These are phyloP conservation scores for Ashinkailepas kermadecensis DNA, from an alignment of 2,888 invertebrate genomes.

Conservation along the genomic window DNA sequence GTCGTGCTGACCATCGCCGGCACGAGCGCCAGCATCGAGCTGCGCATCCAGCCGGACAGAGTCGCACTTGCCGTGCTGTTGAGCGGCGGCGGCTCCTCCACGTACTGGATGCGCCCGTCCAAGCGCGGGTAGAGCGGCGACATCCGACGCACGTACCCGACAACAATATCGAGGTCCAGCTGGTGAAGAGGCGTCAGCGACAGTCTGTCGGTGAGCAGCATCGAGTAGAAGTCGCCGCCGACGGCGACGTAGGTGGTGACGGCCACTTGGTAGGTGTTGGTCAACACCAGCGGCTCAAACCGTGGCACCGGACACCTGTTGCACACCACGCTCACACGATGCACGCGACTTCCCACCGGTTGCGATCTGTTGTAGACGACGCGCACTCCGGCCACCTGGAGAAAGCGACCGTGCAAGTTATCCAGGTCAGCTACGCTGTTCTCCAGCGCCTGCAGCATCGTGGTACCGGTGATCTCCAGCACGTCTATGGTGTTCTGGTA, in stretches of 20 bases:
- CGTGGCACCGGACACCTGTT: neutral
- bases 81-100: too few relatives aligned
- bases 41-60: too few relatives aligned
- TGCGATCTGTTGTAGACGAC: neutral
- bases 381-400: neutral
- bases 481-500: neutral
- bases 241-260: neutral
- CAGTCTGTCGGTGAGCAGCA: neutral
- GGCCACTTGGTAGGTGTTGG: neutral
- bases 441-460: neutral
- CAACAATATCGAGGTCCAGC: neutral
- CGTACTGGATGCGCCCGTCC: neutral
- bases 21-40: too few relatives aligned
- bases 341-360: neutral
- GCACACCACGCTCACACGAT: neutral
- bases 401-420: neutral
- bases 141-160: neutral
- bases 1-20: too few relatives aligned
- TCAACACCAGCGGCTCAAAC: neutral
- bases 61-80: too few relatives aligned
- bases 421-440: neutral
- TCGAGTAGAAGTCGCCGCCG: neutral
- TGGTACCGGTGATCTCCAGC: neutral
- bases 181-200: neutral
- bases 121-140: neutral